Base-by-base conservation (phyloP, 2,797 vertebrate genomes). In the Allobates femoralis region DNA sequence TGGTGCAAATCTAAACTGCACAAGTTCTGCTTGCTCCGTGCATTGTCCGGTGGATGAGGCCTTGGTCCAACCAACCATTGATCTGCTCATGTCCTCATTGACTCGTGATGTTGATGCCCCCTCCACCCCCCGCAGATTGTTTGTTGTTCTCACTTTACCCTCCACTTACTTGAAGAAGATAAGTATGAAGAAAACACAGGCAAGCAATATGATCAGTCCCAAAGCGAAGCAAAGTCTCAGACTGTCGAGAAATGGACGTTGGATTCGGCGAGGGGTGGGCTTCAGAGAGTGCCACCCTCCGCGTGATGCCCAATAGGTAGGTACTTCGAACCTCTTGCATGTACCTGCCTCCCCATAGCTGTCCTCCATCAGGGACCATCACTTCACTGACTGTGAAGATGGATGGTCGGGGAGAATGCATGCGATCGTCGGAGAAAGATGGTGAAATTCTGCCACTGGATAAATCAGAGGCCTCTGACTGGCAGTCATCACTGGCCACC, bases 181-280 rank as follows among this genome's bases (percentile, higher is more conserved):
- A 10, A 93, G 84, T 10, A 91, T 75, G 66, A 93, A 92, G 88
- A 93, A 93, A 66, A 91, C 86, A 3, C 88, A 92, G 64, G 91
- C 80, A 14, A 92, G 92, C 75, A 91, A 90, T 53, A 93, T 0
- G 46, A 93, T 89, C 71, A 93, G 90, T 76, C 90, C 90, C 26
- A 91, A 85, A 0, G 92, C 92, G 2, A 93, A 91, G 87, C 91
- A 91, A 0, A 93, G 91, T 32, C 92, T 89, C 71, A 93, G 83
- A 69, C 91, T 92, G 89, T 93, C 91, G 76, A 92, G 91, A 92
- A 14, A 76, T 28, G 77, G 91, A 74, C 0, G 69, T 73, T 2
- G 90, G 87, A 0, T 78, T 32, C 3, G 86, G 81, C 1, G 91
- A 90, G 0, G 89, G 88, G 74, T 90, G 90, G 0, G 89, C 32